A percentile compares a stretch with the other conserved stretches of the same genome.
phyloP scores from a whole-genome alignment of 2,797 vertebrate genomes.

The Smutsia temminckii region DNA sequence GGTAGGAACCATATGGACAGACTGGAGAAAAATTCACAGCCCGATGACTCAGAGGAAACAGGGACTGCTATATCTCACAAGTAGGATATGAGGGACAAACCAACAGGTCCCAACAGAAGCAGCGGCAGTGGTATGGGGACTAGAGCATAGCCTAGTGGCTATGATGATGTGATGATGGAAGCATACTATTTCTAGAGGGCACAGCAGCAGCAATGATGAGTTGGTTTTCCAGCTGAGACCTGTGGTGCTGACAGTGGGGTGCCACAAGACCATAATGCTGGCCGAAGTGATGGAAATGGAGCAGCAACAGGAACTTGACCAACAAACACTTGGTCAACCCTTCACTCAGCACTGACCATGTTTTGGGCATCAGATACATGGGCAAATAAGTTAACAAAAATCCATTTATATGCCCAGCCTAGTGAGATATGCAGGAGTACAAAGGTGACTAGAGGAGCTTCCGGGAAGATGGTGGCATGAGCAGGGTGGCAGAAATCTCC shows the following conservation, averaged over 20 bases:
- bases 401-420: background rate
- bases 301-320: background rate
- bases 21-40: background rate
- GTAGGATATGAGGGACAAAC: background rate
- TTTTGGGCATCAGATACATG: background rate
- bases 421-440: background rate
- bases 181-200: background rate
- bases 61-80: background rate
- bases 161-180: background rate
- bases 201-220: background rate
- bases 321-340: background rate
- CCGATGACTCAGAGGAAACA: background rate
- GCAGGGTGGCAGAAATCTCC: too few species aligned
- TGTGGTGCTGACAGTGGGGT: background rate
- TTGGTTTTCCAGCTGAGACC: background rate
- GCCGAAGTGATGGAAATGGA: background rate
- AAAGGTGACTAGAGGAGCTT: background rate
- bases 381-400: background rate
- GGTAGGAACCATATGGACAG: slow-evolving; percentile 31
- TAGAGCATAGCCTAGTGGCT: background rate
- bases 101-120: background rate
- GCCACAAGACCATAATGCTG: background rate
- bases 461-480: too few species aligned
- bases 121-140: background rate
- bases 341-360: background rate